A percentile compares a stretch with the other conserved stretches of the same genome.
These are phyloP conservation scores for Hermodice carunculata DNA, from an alignment of 2,888 invertebrate genomes.

Conservation along the genomic window DNA sequence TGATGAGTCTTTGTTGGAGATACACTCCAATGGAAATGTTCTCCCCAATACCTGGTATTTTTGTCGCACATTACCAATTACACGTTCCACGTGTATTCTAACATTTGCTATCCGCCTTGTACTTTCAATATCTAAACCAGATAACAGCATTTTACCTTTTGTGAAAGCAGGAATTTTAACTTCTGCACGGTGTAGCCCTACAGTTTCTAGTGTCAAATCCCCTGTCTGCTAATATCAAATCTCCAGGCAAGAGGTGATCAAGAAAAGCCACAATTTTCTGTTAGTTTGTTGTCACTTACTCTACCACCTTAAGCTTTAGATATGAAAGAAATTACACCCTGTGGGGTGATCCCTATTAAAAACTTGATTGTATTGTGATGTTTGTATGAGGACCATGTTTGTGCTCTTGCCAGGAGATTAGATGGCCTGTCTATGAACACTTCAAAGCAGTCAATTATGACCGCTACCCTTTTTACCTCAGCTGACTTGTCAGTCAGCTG, in stretches of 20 bases:
- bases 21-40: slow-evolving; percentile 30
- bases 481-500: too few relatives aligned
- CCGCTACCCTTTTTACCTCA: too few relatives aligned
- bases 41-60: slow-evolving; percentile 36
- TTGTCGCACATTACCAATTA: slow-evolving; percentile 39
- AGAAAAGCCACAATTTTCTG: slow-evolving; percentile 42
- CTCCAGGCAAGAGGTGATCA: slow-evolving; percentile 38
- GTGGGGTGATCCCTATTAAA: slow-evolving; percentile 46
- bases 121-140: slow-evolving; percentile 32
- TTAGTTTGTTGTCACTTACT: slow-evolving; percentile 44
- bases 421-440: too few relatives aligned
- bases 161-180: slow-evolving; percentile 42
- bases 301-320: slow-evolving; percentile 44
- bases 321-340: slow-evolving; percentile 43
- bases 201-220: too few relatives aligned
- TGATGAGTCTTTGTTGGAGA: slow-evolving; percentile 10
- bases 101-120: slow-evolving; percentile 39
- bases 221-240: slow-evolving; percentile 41
- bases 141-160: slow-evolving; percentile 35
- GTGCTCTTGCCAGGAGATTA: slow-evolving; percentile 34
- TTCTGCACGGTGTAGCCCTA: slow-evolving; percentile 31
- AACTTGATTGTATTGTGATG: slow-evolving; percentile 47
- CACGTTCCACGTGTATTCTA: slow-evolving; percentile 39
- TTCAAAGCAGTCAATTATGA: too few relatives aligned
- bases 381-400: slow-evolving; percentile 45